phyloP scores from a whole-genome alignment of 1,140 invertebrate species.

The Ostrea denselamellosa region DNA sequence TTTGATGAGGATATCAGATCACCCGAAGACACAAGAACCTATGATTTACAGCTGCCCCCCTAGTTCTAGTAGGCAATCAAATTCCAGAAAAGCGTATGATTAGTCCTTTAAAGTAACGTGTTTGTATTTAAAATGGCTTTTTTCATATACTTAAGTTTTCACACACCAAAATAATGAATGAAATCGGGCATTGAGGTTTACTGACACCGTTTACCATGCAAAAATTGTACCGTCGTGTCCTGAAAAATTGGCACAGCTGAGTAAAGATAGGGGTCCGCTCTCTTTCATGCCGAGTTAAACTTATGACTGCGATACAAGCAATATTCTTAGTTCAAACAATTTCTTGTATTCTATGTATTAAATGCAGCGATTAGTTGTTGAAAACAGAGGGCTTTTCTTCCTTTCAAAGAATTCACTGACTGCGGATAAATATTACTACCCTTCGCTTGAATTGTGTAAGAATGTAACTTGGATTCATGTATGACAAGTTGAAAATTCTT shows the following conservation, averaged over 20 bases:
- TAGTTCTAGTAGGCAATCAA: neutral
- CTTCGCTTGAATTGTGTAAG: neutral
- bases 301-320: neutral
- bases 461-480: neutral
- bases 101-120: too few species aligned
- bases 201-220: neutral
- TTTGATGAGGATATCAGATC: constrained; percentile 19
- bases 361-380: neutral
- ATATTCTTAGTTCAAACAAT: constrained; percentile 26
- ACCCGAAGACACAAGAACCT: neutral
- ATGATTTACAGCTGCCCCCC: neutral
- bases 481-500: neutral
- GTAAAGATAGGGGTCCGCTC: neutral
- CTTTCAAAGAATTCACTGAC: constrained; percentile 18
- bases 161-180: neutral
- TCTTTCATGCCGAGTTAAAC: neutral
- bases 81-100: neutral
- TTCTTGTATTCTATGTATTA: constrained; percentile 31
- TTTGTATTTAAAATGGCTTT: neutral
- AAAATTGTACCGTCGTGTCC: neutral
- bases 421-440: neutral
- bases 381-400: constrained; percentile 25
- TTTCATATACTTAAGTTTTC: neutral
- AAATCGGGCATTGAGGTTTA: neutral
- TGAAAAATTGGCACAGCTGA: neutral